Conservation (phyloP, 2,113 vertebrate genomes). For the Rousettus leschenaultii region DNA sequence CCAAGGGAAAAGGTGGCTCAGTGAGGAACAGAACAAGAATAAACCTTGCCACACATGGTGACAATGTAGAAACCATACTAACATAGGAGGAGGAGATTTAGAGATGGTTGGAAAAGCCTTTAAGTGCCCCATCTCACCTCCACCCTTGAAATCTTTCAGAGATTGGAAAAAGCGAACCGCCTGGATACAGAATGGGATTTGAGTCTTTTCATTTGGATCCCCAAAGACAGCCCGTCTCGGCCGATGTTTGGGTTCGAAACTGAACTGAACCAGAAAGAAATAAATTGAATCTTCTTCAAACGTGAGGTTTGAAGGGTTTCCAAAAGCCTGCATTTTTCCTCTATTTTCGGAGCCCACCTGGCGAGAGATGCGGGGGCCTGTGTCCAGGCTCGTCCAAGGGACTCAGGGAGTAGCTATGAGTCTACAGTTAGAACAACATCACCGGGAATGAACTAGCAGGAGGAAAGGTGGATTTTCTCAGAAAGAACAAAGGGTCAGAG, state of each 20-base stretch:
- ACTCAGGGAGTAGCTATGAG: background rate
- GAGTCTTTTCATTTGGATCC: background rate
- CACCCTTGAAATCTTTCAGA: background rate
- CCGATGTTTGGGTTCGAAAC: background rate
- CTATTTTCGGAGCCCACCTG: background rate
- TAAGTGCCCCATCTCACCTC: no score
- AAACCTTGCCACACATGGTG: no score
- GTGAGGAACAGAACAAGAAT: background rate
- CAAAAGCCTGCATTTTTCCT: background rate
- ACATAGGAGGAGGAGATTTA: background rate
- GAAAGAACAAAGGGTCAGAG: background rate
- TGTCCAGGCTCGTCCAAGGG: background rate
- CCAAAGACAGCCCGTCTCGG: background rate
- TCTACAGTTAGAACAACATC: background rate
- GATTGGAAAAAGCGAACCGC: background rate
- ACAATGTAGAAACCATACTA: background rate
- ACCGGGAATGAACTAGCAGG: background rate
- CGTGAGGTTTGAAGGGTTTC: background rate
- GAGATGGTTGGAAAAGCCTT: background rate
- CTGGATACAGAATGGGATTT: background rate
- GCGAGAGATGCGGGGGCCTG: background rate
- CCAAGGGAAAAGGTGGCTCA: background rate
- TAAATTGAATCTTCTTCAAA: background rate
- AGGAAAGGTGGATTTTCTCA: background rate
- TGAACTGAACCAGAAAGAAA: background rate